Percentiles rank a stretch among this genome's conserved stretches.
phyloP scores from a whole-genome alignment of 2,888 invertebrate genomes.

The Acronicta psi region DNA sequence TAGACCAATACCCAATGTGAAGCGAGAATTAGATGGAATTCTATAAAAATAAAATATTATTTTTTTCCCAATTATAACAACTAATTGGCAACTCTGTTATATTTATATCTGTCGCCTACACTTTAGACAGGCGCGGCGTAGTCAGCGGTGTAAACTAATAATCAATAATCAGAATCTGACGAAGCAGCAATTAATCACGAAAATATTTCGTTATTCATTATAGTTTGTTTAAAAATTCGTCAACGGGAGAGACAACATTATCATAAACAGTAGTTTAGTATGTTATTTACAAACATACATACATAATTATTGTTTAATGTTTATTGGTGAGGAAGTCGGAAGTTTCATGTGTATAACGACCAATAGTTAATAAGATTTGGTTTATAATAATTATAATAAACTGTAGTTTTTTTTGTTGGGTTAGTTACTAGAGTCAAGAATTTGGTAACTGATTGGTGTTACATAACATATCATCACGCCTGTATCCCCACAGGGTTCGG shows the following conservation, averaged over 20 bases:
- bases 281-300: conserved; percentile 46
- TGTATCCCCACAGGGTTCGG: too few species aligned
- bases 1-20: too few species aligned
- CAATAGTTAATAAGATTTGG: neutral
- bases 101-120: too few species aligned
- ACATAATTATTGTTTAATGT: conserved; percentile 41
- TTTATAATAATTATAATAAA: neutral
- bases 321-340: conserved; percentile 16
- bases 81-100: too few species aligned
- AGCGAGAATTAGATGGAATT: too few species aligned
- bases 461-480: too few species aligned
- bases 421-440: too few species aligned
- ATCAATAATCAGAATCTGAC: conserved; percentile 26
- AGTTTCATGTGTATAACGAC: conserved; percentile 2
- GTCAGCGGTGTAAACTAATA: neutral
- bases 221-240: conserved; percentile 53
- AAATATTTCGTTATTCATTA: conserved; percentile 53
- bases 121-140: neutral
- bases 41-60: too few species aligned
- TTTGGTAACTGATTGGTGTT: too few species aligned
- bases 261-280: conserved; percentile 43
- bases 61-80: too few species aligned
- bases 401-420: too few species aligned
- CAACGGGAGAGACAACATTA: conserved; percentile 27
- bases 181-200: conserved; percentile 35